Evolutionary conservation across 1,140 invertebrate species (phyloP), one percentile per base, ranked within the genome.

Genomic region (Berghia stephanieae): DNA sequence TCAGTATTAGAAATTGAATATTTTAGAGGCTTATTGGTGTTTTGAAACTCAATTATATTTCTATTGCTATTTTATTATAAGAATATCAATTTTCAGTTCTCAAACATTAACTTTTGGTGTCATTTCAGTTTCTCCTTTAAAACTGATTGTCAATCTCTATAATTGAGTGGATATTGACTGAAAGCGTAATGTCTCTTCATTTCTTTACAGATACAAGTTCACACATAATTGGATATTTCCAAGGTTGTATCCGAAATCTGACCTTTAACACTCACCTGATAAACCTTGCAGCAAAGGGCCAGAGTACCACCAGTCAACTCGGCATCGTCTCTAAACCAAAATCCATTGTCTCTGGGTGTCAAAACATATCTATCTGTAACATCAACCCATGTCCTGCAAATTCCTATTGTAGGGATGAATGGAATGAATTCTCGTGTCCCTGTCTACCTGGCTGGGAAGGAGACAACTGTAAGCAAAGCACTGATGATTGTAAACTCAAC

Each of bases 381-480:
- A 95, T 94, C 44, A 94, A 95, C 88, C 96, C 96, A 0, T 98
- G 96, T 87, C 92, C 94, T 75, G 96, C 97, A 85, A 95, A 95
- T 0, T 96, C 95, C 6, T 79, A 73, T 55, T 98, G 96, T 85
- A 92, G 95, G 68, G 96, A 98, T 73, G 55, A 85, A 90, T 80
- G 80, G 78, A 81, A 81, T 69, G 31, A 16, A 13, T 79, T 78
- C 57, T 31, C 44, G 10, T 98, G 97, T 86, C 96, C 96, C 83
- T 98, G 97, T 87, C 92, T 94, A 1, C 77, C 72, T 6, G 83
- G 82, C 5, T 84, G 83, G 83, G 63, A 73, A 34, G 83, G 81
- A 24, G 46, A 40, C 1, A 67, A 66, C 43, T 84, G 83, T 74
- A 34, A 18, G 3, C 18, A 36, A 16, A 84, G 80, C 46, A 46